Base-by-base conservation (phyloP, 2,113 vertebrate species). In the Gnathonemus longibarbis region DNA sequence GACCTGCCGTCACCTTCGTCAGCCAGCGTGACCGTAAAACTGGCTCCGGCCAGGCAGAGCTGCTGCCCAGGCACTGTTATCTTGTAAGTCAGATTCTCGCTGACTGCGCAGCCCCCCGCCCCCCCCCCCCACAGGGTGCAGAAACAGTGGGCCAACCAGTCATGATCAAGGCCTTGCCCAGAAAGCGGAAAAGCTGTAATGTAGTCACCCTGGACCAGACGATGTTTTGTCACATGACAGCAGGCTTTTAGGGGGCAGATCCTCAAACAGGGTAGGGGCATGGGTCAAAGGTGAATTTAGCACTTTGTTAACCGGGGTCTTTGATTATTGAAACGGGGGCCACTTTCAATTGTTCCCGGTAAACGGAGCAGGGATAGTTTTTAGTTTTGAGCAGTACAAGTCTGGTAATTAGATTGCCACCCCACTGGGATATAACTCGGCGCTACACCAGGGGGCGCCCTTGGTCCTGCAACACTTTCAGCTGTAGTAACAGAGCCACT, bases 91-190 rank as follows among this genome's bases (percentile, higher is more conserved):
- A 50, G 84, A 49, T 87, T 87, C 84, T 87, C 49, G 84, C 84
- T 87, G 84, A 87, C 84, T 27, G 84, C 3, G 84, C 49, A 35
- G 21, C 49, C n/a, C 49, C n/a, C n/a, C 45, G 1, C 8, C 90
- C 83, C 88, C 74, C 3, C 1, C 70, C 58, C 89, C 74, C 5
- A 80, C 91, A 99, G 98, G 98, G 97, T 91, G 96, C 98, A 1
- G 98, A 99, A 74, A 95, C 96, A 66, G 95, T 99, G 74, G 97
- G 98, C 88, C 99, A 98, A 91, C 98, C 98, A 1, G 95, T 99
- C 89, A 99, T 99, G 98, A 96, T 99, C 92, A 99, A 99, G 90
- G 98, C 98, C 24, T 99, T 98, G 21, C 98, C 92, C 98, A 98
- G 90, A 98, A 98, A 88, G 98, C 98, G 92, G 98, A 98, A 50